A percentile compares a stretch with the other conserved stretches of the same genome.
Evolutionary conservation across 2,888 invertebrate species (phyloP).

Genomic region (Dysmachus trigonus): DNA sequence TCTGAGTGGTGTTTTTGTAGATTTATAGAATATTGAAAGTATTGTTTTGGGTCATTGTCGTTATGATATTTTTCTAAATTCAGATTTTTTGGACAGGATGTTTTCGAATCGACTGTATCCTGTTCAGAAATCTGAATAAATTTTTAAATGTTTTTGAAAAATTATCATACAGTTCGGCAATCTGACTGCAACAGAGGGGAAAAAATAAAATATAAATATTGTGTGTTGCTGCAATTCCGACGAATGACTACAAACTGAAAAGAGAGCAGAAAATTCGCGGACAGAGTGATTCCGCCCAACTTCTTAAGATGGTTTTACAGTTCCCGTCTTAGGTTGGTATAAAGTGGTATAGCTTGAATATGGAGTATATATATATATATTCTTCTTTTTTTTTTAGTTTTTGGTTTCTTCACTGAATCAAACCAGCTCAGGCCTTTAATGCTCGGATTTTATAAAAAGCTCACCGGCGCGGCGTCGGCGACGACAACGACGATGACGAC

Average conservation of each 20-base stretch:
- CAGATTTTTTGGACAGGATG: too few species aligned
- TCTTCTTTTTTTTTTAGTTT: neutral
- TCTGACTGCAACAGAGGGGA: neutral
- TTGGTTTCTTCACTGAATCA: neutral
- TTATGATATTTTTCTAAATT: neutral
- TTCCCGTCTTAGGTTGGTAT: neutral
- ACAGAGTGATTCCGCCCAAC: conserved; percentile 21
- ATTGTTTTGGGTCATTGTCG: neutral
- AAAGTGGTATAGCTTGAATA: neutral
- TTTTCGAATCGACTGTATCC: too few species aligned
- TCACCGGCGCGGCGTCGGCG: neutral
- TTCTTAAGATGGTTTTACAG: neutral
- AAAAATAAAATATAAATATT: neutral
- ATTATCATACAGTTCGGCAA: neutral
- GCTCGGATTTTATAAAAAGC: conserved; percentile 9
- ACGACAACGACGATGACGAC: neutral
- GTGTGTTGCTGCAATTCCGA: neutral
- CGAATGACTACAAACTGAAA: neutral
- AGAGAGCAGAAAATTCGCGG: conserved; percentile 3
- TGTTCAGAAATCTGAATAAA: neutral
- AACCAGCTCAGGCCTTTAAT: neutral
- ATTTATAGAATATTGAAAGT: neutral
- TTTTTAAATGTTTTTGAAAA: neutral
- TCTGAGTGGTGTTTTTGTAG: neutral
- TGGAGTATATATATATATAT: neutral